phyloP scores from a whole-genome alignment of 2,113 vertebrate species.

The Nicator chloris region DNA sequence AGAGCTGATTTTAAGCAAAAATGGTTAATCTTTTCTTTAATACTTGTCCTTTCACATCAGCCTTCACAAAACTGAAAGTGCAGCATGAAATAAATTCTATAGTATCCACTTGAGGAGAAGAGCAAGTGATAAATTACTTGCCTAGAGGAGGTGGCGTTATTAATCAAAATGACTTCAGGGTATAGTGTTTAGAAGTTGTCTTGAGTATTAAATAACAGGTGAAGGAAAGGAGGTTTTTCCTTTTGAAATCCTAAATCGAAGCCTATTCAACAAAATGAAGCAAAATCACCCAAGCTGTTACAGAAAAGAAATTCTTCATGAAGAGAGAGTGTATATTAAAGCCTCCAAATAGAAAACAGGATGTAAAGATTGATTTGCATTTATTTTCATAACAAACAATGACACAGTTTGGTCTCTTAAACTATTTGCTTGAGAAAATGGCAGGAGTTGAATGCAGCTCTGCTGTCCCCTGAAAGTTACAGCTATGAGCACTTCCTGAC shows the following conservation, averaged over 20 bases:
- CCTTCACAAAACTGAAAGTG: not conserved
- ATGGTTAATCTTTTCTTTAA: not conserved
- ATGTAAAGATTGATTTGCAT: slow-evolving; percentile 41
- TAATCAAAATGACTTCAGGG: slow-evolving; percentile 26
- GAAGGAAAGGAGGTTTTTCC: not conserved
- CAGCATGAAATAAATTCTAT: not conserved
- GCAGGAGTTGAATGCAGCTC: slow-evolving; percentile 6
- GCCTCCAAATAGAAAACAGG: slow-evolving; percentile 56
- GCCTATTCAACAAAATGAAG: slow-evolving; percentile 57
- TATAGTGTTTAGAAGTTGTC: not conserved
- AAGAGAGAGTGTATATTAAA: slow-evolving; percentile 56
- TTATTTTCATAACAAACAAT: slow-evolving; percentile 39
- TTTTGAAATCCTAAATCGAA: slow-evolving; percentile 39
- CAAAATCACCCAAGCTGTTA: slow-evolving; percentile 41
- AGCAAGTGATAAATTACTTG: slow-evolving; percentile 14
- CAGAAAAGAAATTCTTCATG: not conserved
- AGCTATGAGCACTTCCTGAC: not conserved
- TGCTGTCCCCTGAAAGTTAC: not conserved
- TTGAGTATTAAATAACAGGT: slow-evolving; percentile 29
- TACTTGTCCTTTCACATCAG: not conserved
- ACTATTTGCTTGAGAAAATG: not conserved
- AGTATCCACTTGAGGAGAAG: not conserved
- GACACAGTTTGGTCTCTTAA: not conserved
- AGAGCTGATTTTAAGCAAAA: not conserved
- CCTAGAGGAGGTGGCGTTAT: not conserved